Conservation (phyloP, 2,113 vertebrate species). For the Hipposideros armiger region DNA sequence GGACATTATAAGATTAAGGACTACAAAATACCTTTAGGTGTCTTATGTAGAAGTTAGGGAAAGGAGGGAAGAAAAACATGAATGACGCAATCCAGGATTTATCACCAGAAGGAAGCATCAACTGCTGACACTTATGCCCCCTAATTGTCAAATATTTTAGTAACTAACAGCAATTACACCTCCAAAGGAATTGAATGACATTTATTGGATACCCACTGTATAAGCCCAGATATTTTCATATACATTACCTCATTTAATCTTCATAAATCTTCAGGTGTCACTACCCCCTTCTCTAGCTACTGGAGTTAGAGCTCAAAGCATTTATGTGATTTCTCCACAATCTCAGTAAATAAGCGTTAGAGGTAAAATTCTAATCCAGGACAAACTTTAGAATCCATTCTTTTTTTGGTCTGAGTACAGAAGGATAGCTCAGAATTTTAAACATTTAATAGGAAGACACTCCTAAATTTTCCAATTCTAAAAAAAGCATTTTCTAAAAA, state of each 20-base stretch:
- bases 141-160: neutral
- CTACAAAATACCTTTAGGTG: neutral
- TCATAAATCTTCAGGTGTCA: neutral
- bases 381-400: neutral
- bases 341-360: neutral
- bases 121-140: neutral
- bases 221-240: neutral
- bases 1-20: neutral
- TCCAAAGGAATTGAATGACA: neutral
- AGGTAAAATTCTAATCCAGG: neutral
- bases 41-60: neutral
- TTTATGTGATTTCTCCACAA: neutral
- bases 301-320: neutral
- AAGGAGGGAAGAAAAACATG: neutral
- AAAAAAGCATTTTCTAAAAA: conserved; percentile 54
- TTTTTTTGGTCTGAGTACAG: neutral
- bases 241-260: neutral
- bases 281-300: neutral
- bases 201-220: neutral
- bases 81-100: neutral
- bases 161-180: neutral
- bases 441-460: neutral
- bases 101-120: neutral
- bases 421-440: neutral
- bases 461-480: neutral